A percentile compares a stretch with the other conserved stretches of the same genome.
Conservation (phyloP, 2,888 invertebrate genomes). For the Cistogaster globosa region DNA sequence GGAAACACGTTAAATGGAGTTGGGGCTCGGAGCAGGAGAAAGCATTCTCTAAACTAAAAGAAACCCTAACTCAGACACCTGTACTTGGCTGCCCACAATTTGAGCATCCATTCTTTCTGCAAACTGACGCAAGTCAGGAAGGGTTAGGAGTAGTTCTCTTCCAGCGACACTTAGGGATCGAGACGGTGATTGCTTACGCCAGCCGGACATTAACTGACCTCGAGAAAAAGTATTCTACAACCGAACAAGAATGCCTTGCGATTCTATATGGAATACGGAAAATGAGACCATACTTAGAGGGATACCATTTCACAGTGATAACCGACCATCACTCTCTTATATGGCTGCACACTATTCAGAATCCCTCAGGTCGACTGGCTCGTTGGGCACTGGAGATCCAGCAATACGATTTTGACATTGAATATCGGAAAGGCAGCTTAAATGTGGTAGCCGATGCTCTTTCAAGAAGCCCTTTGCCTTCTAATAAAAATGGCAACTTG, state of each 20-base stretch:
- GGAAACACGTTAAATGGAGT: too few species aligned
- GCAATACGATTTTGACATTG: too few species aligned
- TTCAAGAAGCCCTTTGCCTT: constrained; percentile 22
- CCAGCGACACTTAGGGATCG: constrained; percentile 13
- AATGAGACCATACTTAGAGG: constrained; percentile 50
- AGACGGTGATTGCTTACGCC: constrained; percentile 49
- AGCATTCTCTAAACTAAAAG: too few species aligned
- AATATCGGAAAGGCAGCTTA: constrained; percentile 36
- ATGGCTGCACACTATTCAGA: too few species aligned
- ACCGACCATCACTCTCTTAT: too few species aligned
- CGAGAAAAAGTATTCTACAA: constrained; percentile 60
- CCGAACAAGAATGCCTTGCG: constrained; percentile 66
- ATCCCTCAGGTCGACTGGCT: too few species aligned
- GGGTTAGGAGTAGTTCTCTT: constrained; percentile 44
- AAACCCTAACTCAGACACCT: too few species aligned
- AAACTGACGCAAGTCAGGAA: constrained; percentile 51
- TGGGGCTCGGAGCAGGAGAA: too few species aligned
- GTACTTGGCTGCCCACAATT: constrained; percentile 31
- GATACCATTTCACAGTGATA: too few species aligned
- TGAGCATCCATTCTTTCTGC: constrained; percentile 20
- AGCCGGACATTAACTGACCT: constrained; percentile 43
- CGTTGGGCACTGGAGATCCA: too few species aligned
- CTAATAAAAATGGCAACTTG: neutral
- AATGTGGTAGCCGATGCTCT: constrained; percentile 59
- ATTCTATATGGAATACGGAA: constrained; percentile 64